Percentiles rank a stretch among this genome's conserved stretches.
These are phyloP conservation scores for Vulpes vulpes DNA, from an alignment of 2,113 vertebrate genomes.

Conservation along the genomic window DNA sequence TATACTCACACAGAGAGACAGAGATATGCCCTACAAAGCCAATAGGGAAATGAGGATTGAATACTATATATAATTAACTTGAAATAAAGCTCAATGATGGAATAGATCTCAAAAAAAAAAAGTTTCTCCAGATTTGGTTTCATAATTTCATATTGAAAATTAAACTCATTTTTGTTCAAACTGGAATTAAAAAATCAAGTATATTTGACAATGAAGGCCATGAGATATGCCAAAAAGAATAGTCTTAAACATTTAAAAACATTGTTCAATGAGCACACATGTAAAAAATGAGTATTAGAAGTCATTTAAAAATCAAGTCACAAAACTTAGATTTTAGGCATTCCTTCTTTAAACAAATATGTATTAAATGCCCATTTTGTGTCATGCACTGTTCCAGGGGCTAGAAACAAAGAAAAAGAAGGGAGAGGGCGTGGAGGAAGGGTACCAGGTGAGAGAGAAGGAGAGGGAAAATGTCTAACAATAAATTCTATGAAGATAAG, in stretches of 20 bases:
- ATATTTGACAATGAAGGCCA: neutral
- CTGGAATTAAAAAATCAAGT: neutral
- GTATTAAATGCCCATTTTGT: neutral
- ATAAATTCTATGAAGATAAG: neutral
- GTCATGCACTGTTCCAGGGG: neutral
- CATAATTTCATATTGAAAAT: neutral
- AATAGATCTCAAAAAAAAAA: neutral
- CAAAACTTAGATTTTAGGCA: neutral
- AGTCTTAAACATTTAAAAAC: neutral
- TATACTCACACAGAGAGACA: neutral
- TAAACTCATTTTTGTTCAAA: neutral
- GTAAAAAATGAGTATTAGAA: neutral
- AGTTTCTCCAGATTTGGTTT: neutral
- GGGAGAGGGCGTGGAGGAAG: accelerated
- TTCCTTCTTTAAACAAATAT: neutral
- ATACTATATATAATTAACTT: neutral
- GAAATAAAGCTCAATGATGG: neutral
- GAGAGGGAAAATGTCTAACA: neutral
- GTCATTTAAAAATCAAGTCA: neutral
- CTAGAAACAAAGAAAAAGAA: neutral
- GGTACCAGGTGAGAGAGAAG: neutral
- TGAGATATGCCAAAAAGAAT: neutral
- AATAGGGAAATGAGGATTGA: neutral
- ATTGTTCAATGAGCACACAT: neutral
- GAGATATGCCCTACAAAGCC: neutral